Base-by-base conservation (phyloP, 2,797 vertebrate genomes). In the Macroramphosus scolopax region DNA sequence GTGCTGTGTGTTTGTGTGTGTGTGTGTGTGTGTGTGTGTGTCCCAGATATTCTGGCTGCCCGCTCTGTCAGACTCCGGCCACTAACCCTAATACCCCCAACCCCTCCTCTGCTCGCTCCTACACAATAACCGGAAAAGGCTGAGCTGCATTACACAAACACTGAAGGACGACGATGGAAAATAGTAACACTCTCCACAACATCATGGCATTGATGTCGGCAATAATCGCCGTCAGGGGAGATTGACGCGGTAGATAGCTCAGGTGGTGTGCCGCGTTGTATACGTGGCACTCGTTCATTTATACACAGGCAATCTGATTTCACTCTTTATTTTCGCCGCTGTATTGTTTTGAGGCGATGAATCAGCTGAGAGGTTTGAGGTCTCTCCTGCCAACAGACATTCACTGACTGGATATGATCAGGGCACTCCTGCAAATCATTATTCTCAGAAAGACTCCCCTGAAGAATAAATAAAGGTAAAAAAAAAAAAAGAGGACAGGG, bases 41-140 rank as follows among this genome's bases (percentile, higher is more conserved):
- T 52, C 68, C 73, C 65, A 75, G 55, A 75, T 84, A 75, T 61
- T 74, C 29, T 48, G 51, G 55, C 68, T 51, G 50, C 54, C 50
- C n/a, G 17, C 48, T 74, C 52, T 44, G 63, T 68, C 66, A 69
- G 60, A 68, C 66, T 65, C 36, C 0, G 41, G 61, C 73, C 49
- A 49, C 69, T 61, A 61, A 46, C 64, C 32, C 36, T 40, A 36
- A 36, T 15, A 38, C 22, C 33, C 22, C n/a, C n/a, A n/a, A n/a
- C 17, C 22, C 15, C 14, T 58, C 1, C 51, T 68, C 41, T 13
- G 5, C 48, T 50, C 17, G 20, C 64, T 76, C 75, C 52, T 65
- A 2, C 81, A 91, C 87, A 91, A 90, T 89, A 80, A 81, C 87
- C 88, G 89, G 89, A 91, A 90, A 88, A 83, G 81, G 77, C 84